Percentiles rank a stretch among this genome's conserved stretches.
Evolutionary conservation across 2,797 vertebrate species (phyloP).

Genomic region (Acomys russatus): DNA sequence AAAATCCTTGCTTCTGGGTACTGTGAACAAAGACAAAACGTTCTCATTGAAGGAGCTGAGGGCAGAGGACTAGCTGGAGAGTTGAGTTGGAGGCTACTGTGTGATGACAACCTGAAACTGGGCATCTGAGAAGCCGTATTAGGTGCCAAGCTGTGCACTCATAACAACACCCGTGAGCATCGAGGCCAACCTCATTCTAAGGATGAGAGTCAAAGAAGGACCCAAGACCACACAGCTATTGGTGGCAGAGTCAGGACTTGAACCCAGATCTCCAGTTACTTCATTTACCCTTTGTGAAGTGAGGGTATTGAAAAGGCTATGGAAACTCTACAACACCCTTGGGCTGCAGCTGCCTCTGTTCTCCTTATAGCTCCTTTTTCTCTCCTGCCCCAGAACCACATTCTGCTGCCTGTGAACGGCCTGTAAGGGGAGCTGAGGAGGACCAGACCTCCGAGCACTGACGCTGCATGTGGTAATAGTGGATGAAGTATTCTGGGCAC

Average conservation of each 20-base stretch:
- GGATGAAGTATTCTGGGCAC: fast-evolving
- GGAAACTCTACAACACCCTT: fast-evolving
- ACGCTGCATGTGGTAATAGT: fast-evolving
- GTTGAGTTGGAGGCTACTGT: not conserved
- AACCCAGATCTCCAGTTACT: not conserved
- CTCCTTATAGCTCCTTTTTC: not conserved
- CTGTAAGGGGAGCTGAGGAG: not conserved
- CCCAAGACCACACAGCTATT: not conserved
- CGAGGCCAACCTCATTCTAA: not conserved
- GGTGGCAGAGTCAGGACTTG: not conserved
- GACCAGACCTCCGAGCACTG: not conserved
- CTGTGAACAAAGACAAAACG: not conserved
- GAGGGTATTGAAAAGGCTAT: not conserved
- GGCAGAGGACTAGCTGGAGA: not conserved
- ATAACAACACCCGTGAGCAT: fast-evolving
- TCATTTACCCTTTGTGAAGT: not conserved
- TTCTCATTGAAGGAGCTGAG: not conserved
- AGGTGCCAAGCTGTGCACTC: not conserved
- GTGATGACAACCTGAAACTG: fast-evolving
- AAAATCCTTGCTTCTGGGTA: not conserved
- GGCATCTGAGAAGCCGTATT: fast-evolving
- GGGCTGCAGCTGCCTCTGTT: fast-evolving
- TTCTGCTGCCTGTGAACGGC: not conserved
- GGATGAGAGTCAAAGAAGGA: not conserved
- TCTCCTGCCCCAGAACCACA: fast-evolving